Conservation (phyloP, 2,888 invertebrate genomes). For the Boloria euphrosyne region DNA sequence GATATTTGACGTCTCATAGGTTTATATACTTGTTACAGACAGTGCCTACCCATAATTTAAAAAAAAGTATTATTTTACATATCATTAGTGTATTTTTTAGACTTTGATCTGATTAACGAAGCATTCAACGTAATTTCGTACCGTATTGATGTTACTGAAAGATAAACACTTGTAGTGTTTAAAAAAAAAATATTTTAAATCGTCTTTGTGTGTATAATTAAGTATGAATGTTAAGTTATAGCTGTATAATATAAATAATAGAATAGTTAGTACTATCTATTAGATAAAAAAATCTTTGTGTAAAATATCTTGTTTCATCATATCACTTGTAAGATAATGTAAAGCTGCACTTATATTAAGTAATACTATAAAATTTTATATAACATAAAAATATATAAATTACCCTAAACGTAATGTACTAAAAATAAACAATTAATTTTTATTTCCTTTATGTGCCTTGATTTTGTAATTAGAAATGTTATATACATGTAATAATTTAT, state of each 20-base stretch:
- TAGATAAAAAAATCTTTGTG: constrained; percentile 13
- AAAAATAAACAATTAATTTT: constrained; percentile 8
- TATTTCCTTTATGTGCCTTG: constrained; percentile 35
- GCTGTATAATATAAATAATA: neutral
- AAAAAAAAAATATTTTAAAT: too few species aligned
- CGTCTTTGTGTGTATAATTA: too few species aligned
- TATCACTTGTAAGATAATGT: constrained; percentile 29
- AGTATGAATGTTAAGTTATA: neutral
- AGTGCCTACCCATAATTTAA: too few species aligned
- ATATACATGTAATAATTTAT: constrained; percentile 20
- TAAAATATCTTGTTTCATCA: constrained; percentile 15
- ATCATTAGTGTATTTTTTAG: too few species aligned
- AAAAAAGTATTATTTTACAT: too few species aligned
- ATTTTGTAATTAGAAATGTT: constrained; percentile 25
- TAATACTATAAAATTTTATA: constrained; percentile 7
- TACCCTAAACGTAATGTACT: constrained; percentile 1
- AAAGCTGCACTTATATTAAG: constrained; percentile 25
- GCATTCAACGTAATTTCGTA: too few species aligned
- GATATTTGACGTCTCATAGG: too few species aligned
- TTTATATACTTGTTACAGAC: too few species aligned
- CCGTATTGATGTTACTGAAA: too few species aligned
- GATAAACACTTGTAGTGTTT: too few species aligned
- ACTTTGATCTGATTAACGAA: too few species aligned
- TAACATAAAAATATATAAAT: constrained; percentile 4
- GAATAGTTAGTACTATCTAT: neutral